A percentile compares a stretch with the other conserved stretches of the same genome.
These are phyloP conservation scores for Drosophila seguyi DNA, from an alignment of 1,140 invertebrate species.

Conservation along the genomic window DNA sequence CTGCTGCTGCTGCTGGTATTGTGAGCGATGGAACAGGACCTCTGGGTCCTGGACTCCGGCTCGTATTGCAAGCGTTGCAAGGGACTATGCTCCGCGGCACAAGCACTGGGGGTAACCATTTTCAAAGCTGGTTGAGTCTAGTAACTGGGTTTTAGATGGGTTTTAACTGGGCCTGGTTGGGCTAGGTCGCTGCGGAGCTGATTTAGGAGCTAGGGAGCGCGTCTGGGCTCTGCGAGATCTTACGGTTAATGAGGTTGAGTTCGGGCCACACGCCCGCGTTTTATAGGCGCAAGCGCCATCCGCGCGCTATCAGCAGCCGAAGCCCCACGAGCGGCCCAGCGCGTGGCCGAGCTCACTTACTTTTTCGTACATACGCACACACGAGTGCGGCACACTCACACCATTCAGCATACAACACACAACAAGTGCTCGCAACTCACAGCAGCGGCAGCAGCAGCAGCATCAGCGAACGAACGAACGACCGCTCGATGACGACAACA, in stretches of 20 bases:
- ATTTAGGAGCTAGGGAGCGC: neutral
- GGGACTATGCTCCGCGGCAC: neutral
- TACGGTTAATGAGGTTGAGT: conserved; percentile 40
- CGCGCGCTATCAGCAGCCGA: conserved; percentile 33
- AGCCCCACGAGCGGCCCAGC: conserved; percentile 32
- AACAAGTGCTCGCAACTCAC: neutral
- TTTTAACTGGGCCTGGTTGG: neutral
- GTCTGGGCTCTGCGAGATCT: conserved; percentile 39
- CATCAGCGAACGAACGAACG: neutral
- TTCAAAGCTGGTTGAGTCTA: neutral
- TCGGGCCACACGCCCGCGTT: conserved; percentile 12
- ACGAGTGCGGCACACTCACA: conserved; percentile 1
- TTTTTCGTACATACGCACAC: conserved; percentile 4
- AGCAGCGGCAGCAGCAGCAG: conserved; percentile 2
- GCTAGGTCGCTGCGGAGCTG: neutral
- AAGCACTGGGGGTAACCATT: conserved; percentile 1
- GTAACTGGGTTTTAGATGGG: neutral
- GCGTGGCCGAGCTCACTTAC: conserved; percentile 18
- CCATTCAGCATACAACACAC: too few relatives aligned
- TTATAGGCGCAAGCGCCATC: conserved; percentile 24
- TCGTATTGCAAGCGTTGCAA: conserved; percentile 7
- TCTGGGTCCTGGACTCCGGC: neutral
- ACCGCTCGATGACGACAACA: conserved; percentile 2
- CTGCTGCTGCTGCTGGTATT: neutral
- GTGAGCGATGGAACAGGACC: neutral